These are phyloP conservation scores for Leptinotarsa lineolata DNA, from an alignment of 1,140 invertebrate species.

Conservation along the genomic window DNA sequence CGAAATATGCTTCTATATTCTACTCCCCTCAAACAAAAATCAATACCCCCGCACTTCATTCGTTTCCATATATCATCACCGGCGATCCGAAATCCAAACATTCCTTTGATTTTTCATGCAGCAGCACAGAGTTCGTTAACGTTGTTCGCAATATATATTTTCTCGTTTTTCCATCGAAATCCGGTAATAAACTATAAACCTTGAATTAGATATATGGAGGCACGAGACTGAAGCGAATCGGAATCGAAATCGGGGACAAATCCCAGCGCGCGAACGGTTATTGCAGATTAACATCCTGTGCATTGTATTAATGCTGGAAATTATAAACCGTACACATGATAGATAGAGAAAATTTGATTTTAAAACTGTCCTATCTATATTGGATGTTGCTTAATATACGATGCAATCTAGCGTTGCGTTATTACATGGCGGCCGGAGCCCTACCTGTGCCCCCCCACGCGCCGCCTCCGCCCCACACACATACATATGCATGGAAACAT, in stretches of 20 bases:
- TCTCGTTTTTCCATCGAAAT: slow-evolving; percentile 24
- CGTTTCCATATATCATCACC: neutral
- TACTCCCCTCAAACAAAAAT: neutral
- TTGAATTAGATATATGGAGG: slow-evolving; percentile 34
- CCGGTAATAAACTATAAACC: slow-evolving; percentile 33
- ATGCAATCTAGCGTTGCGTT: slow-evolving; percentile 55
- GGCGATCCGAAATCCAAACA: neutral
- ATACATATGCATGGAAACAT: slow-evolving; percentile 59
- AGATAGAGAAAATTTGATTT: slow-evolving; percentile 58
- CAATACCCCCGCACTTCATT: neutral
- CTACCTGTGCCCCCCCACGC: slow-evolving; percentile 39
- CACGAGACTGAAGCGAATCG: slow-evolving; percentile 23
- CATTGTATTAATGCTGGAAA: slow-evolving; percentile 57
- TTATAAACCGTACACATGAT: slow-evolving; percentile 55
- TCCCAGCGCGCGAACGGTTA: slow-evolving; percentile 54
- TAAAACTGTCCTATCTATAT: slow-evolving; percentile 57
- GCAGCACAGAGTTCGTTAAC: slow-evolving; percentile 16
- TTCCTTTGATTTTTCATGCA: slow-evolving; percentile 27
- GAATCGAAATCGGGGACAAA: slow-evolving; percentile 46
- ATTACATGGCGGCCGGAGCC: slow-evolving; percentile 47
- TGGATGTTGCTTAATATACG: slow-evolving; percentile 57
- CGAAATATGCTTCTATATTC: no score
- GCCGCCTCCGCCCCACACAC: slow-evolving; percentile 41
- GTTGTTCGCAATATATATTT: slow-evolving; percentile 14
- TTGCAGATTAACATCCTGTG: slow-evolving; percentile 57